Conservation (phyloP, 2,797 vertebrate genomes). For the Meda fulgida region DNA sequence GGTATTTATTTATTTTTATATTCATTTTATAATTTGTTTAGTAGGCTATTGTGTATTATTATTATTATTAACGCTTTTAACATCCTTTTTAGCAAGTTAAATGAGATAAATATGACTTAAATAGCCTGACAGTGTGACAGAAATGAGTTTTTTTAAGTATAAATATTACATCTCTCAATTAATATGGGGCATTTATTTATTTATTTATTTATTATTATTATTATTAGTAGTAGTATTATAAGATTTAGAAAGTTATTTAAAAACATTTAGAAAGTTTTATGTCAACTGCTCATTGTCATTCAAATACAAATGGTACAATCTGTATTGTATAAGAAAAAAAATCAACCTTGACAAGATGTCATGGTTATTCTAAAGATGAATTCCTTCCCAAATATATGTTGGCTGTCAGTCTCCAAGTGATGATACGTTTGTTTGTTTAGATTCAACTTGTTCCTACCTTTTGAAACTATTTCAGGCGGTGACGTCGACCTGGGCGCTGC, state of each 20-base stretch:
- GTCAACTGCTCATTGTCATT: not conserved
- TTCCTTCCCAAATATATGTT: not conserved
- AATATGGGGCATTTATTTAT: not conserved
- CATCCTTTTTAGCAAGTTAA: not conserved
- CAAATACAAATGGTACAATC: not conserved
- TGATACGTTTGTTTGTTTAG: not conserved
- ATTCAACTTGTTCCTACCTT: not conserved
- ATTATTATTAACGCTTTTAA: conserved; percentile 9
- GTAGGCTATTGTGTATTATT: not conserved
- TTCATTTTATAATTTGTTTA: not conserved
- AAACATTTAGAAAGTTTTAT: not conserved
- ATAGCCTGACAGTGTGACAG: not conserved
- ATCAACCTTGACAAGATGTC: not conserved
- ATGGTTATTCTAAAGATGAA: not conserved
- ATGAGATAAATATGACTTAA: not conserved
- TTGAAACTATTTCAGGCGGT: conserved; percentile 22
- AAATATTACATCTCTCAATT: not conserved
- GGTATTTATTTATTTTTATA: not conserved
- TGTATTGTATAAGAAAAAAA: not conserved
- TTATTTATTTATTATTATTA: not conserved
- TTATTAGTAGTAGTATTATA: not conserved
- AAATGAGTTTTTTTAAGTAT: not conserved
- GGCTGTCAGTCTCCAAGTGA: not conserved
- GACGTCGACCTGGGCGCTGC: not conserved
- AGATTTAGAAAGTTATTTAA: not conserved